These are phyloP conservation scores for Diachasma alloeum DNA, from an alignment of 1,140 invertebrate species.

Conservation along the genomic window DNA sequence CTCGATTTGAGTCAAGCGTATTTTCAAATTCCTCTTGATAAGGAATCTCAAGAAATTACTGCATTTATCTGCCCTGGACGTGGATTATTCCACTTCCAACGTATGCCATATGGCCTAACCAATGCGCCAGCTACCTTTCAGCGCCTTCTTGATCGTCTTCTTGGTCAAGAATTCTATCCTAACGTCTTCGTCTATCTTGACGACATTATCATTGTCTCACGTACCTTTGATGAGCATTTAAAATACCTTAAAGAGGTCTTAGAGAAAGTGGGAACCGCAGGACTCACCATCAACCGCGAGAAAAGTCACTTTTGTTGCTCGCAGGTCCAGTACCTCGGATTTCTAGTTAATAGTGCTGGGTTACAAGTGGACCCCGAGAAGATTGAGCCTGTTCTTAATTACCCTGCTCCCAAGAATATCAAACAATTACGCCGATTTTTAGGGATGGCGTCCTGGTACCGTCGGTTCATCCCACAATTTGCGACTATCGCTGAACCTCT, in stretches of 20 bases:
- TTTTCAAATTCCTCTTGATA: constrained; percentile 31
- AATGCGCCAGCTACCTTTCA: constrained; percentile 55
- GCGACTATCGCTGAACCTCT: too few species aligned
- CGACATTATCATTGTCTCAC: constrained; percentile 48
- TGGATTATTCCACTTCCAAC: constrained; percentile 44
- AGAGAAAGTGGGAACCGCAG: constrained; percentile 22
- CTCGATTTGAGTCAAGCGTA: constrained; percentile 41
- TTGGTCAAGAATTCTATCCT: constrained; percentile 42
- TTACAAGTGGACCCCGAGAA: constrained; percentile 52
- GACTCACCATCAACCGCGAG: constrained; percentile 39
- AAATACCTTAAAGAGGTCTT: constrained; percentile 34
- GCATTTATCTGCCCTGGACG: constrained; percentile 45
- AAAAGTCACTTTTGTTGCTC: constrained; percentile 51
- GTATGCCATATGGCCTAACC: constrained; percentile 54
- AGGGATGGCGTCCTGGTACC: constrained; percentile 54
- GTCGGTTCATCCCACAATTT: constrained; percentile 54
- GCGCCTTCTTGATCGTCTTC: constrained; percentile 49
- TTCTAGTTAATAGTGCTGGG: constrained; percentile 45
- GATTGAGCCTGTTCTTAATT: constrained; percentile 32
- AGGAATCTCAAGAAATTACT: constrained; percentile 43
- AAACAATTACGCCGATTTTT: constrained; percentile 59
- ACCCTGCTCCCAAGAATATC: constrained; percentile 42
- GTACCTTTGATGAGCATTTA: constrained; percentile 51
- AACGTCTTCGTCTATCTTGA: constrained; percentile 45
- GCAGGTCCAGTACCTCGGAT: constrained; percentile 52